phyloP scores from a whole-genome alignment of 1,140 invertebrate species.

The Saccostrea glomerata region DNA sequence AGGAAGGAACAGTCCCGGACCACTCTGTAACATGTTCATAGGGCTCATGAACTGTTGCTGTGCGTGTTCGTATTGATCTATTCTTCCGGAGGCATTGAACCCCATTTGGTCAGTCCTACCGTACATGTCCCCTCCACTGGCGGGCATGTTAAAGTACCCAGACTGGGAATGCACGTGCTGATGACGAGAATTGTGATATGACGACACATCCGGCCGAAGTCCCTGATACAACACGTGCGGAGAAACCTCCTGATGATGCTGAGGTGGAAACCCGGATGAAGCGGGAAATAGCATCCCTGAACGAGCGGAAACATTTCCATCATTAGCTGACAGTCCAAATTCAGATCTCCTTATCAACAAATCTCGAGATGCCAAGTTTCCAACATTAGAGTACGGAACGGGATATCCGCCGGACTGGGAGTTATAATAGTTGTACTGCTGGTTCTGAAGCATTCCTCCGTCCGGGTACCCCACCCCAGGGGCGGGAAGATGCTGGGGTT shows the following conservation, averaged over 20 bases:
- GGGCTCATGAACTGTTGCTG: constrained; percentile 69
- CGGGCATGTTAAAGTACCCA: constrained; percentile 55
- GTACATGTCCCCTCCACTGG: constrained; percentile 74
- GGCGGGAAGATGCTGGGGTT: constrained; percentile 55
- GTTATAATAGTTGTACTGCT: constrained; percentile 75
- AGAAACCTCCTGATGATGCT: constrained; percentile 81
- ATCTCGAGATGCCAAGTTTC: constrained; percentile 87
- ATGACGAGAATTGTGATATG: constrained; percentile 62
- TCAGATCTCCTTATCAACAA: constrained; percentile 85
- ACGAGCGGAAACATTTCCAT: constrained; percentile 65
- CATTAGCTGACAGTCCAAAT: constrained; percentile 70
- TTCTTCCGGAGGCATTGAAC: constrained; percentile 76
- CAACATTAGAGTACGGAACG: constrained; percentile 82
- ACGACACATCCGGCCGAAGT: constrained; percentile 78
- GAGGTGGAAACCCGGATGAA: constrained; percentile 71
- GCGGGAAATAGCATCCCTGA: constrained; percentile 76
- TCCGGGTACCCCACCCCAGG: constrained; percentile 56
- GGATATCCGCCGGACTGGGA: constrained; percentile 80
- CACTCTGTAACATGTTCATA: constrained; percentile 74
- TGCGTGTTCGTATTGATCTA: constrained; percentile 68
- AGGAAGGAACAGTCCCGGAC: constrained; percentile 86
- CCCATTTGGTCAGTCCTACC: constrained; percentile 75
- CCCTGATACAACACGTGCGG: constrained; percentile 79
- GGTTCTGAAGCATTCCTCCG: constrained; percentile 67
- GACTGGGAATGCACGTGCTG: constrained; percentile 73